Conservation (phyloP, 2,888 invertebrate genomes). For the Syrphus vitripennis region DNA sequence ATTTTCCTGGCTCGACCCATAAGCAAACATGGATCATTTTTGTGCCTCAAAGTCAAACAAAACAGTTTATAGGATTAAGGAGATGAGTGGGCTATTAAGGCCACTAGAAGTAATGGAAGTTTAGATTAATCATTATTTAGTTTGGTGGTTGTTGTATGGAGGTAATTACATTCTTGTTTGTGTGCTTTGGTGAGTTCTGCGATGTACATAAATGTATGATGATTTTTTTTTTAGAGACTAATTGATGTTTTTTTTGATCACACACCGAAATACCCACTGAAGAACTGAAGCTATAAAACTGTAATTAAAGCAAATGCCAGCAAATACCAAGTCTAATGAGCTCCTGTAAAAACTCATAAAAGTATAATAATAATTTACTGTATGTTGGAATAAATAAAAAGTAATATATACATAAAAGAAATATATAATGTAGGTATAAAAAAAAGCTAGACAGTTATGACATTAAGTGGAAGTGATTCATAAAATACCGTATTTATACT, state of each 20-base stretch:
- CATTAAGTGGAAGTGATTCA: not conserved
- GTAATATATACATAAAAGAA: too few species aligned
- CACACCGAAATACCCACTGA: not conserved
- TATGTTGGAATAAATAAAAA: too few species aligned
- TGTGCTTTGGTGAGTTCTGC: not conserved
- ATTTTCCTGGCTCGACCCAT: not conserved
- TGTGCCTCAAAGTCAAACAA: not conserved
- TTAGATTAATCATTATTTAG: slow-evolving; percentile 8
- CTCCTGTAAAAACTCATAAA: not conserved
- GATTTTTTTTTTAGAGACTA: not conserved
- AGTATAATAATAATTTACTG: not conserved
- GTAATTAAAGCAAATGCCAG: not conserved
- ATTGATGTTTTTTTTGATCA: not conserved
- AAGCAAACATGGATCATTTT: not conserved
- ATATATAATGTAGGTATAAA: too few species aligned
- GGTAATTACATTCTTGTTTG: not conserved
- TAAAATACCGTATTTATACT: too few species aligned
- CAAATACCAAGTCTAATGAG: not conserved
- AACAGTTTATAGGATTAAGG: not conserved
- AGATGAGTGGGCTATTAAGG: not conserved
- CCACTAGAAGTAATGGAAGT: not conserved
- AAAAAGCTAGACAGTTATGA: too few species aligned
- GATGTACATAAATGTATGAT: too few species aligned
- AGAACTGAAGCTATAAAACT: not conserved
- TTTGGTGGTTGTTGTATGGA: not conserved